Base-by-base conservation (phyloP, 2,797 vertebrate genomes). In the Gouania willdenowi region DNA sequence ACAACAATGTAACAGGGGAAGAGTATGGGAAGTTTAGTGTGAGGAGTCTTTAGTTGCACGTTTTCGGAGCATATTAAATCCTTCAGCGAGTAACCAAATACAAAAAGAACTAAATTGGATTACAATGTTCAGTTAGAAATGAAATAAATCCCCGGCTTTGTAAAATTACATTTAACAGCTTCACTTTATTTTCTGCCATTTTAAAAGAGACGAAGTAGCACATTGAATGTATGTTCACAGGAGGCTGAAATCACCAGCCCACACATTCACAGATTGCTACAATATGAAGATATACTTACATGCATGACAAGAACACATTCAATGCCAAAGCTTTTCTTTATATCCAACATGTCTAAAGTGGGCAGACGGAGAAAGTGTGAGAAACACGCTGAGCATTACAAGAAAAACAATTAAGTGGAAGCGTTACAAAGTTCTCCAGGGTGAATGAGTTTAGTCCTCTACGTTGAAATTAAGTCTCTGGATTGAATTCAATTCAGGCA, bases 1-100 rank as follows among this genome's bases (percentile, higher is more conserved):
- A 75, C 62, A 77, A 77, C 57, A 71, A 79, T 40, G 12, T 57
- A 55, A 48, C 10, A 49, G 43, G 45, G 42, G 61, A 61, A 64
- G 36, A 64, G 19, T 61, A 71, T 36, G 18, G 18, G 29, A 46
- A 64, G 59, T 49, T 51, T 44, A 36, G 65, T 28, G 26, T 14
- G 35, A 57, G 41, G 11, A 16, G 48, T 16, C 7, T 13, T 18
- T 39, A 40, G 47, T 12, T 61, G n/a, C n/a, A 50, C 22, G 12
- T 20, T 13, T 14, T 14, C 16, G 26, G 8, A 19, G 39, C 25
- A 13, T 24, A 8, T 23, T 20, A 54, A 34, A 31, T 23, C 26
- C 8, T 17, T 27, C 1, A 19, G 17, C 10, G 42, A 41, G 46
- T 23, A 47, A 33, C 34, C 3, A 35, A 48, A 17, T 5, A 24